Evolutionary conservation across 2,113 vertebrate genomes (phyloP).

Genomic region (Notothenia rossii): DNA sequence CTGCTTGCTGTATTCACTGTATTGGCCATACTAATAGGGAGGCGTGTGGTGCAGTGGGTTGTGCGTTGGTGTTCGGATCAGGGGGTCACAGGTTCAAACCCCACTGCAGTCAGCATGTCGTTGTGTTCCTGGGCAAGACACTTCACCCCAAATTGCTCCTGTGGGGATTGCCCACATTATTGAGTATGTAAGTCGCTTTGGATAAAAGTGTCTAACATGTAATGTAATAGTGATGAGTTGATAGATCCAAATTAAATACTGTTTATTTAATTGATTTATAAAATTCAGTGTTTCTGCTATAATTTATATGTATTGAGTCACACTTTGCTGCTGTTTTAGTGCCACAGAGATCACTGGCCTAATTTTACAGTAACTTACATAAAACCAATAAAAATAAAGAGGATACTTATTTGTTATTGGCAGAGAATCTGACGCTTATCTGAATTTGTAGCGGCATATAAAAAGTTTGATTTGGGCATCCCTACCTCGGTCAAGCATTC

Average conservation of each 20-base stretch:
- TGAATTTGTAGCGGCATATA: not conserved
- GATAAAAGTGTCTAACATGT: too few species aligned
- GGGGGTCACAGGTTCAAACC: too few species aligned
- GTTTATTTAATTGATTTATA: not conserved
- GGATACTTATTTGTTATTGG: not conserved
- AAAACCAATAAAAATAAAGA: slow-evolving; percentile 1
- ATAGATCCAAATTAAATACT: not conserved
- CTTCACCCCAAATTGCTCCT: too few species aligned
- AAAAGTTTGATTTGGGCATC: not conserved
- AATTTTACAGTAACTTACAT: not conserved
- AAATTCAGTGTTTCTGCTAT: slow-evolving; percentile 1
- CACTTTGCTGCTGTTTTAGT: slow-evolving; percentile 4
- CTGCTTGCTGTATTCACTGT: not conserved
- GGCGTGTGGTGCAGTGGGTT: too few species aligned
- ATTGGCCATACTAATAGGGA: not conserved
- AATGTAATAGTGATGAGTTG: not conserved
- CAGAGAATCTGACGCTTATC: not conserved
- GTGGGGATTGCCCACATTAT: too few species aligned
- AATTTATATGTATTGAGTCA: slow-evolving; percentile 9
- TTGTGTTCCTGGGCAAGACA: too few species aligned
- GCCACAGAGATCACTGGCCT: not conserved
- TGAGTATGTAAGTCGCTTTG: too few species aligned
- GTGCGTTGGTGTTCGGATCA: too few species aligned
- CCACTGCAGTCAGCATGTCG: too few species aligned
- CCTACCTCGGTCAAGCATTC: not conserved